Evolutionary conservation across 2,113 vertebrate genomes (phyloP), one percentile per base, ranked within the genome.

Genomic region (Podarcis cretensis): DNA sequence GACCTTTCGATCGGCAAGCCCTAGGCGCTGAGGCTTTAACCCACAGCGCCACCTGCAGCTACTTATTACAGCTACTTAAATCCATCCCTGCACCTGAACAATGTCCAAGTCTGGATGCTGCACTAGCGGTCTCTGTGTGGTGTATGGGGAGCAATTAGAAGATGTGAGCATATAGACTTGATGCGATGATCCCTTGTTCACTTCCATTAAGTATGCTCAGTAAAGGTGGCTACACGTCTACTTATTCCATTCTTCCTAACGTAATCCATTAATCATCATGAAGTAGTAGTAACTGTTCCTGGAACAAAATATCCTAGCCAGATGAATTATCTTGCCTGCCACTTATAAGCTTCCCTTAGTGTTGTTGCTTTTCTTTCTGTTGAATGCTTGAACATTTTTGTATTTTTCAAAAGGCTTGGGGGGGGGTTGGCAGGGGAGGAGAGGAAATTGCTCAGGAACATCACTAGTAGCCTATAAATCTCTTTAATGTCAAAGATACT

Each of bases 401-500:
- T 20, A 6, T 81, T 63, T 57, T 59, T 35, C 32, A 65, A 9
- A 37, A 65, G 35, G 32, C 12, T 63, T 37, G 57, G 18, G 59
- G 16, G 59, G 14, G 59, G 48, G 48, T 63, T 63, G 35, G 25
- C 25, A 10, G 68, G 63, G 65, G 4, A 18, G 25, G 30, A 35
- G 13, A 69, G 6, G 9, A 81, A 81, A 37, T 25, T 82, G n/a
- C 5, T 6, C 25, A 20, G 68, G 57, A 86, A 77, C 9, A 30
- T 76, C 8, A n/a, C 32, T 23, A 37, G 35, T 65, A 86, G 40
- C 9, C 37, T 48, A n/a, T 78, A 40, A 79, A 86, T 12, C 12
- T 66, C 35, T 86, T 86, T 77, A 40, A 30, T 90, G 8, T 10
- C 66, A 27, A 18, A 63, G 92, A 88, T 6, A 23, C 27, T 89